Percentiles rank a stretch among this genome's conserved stretches.
These are phyloP conservation scores for Campylomormyrus tamandua DNA, from an alignment of 2,113 vertebrate species.

Conservation along the genomic window DNA sequence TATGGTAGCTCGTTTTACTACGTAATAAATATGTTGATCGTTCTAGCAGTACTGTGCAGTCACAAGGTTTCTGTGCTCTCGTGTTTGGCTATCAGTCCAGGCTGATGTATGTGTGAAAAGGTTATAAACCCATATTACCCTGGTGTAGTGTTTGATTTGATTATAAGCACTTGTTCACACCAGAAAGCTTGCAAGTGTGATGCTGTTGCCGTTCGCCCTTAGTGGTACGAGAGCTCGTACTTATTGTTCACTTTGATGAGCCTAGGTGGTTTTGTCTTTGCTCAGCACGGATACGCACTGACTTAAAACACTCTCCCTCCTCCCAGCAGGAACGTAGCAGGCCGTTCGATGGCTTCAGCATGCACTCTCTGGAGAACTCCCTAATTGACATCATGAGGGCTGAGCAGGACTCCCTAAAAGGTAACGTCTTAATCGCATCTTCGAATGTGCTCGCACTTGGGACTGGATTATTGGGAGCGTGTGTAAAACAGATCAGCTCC, in stretches of 20 bases:
- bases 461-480: neutral
- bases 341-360: slow-evolving; percentile 85
- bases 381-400: slow-evolving; percentile 99
- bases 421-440: slow-evolving; percentile 61
- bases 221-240: neutral
- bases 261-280: slow-evolving; percentile 23
- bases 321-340: slow-evolving; percentile 83
- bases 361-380: slow-evolving; percentile 98
- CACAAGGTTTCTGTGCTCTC: neutral
- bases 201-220: neutral
- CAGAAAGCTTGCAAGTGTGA: neutral
- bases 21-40: neutral
- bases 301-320: slow-evolving; percentile 32
- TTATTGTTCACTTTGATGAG: neutral
- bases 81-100: neutral
- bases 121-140: neutral
- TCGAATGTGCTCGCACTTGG: neutral
- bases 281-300: slow-evolving; percentile 18
- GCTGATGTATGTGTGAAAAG: slow-evolving; percentile 24
- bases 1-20: neutral
- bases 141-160: neutral
- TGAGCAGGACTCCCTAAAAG: slow-evolving; percentile 98
- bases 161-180: neutral
- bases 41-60: neutral
- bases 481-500: neutral